phyloP scores from a whole-genome alignment of 2,113 vertebrate genomes.

The Rousettus leschenaultii region DNA sequence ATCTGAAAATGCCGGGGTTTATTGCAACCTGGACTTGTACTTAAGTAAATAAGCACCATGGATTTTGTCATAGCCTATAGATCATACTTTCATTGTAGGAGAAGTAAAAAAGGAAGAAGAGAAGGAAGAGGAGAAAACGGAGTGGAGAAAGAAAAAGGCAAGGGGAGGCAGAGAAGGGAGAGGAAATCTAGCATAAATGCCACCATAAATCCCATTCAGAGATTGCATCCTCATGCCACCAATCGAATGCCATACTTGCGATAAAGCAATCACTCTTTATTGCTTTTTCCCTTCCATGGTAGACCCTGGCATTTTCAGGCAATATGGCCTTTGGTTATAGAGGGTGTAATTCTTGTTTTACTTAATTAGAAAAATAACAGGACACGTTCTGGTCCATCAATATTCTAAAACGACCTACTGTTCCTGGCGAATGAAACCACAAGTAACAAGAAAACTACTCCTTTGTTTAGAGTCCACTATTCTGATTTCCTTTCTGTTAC shows the following conservation, averaged over 20 bases:
- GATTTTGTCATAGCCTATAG: neutral
- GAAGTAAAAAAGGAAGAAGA: neutral
- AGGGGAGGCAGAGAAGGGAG: neutral
- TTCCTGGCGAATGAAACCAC: neutral
- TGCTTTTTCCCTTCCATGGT: neutral
- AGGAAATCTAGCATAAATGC: neutral
- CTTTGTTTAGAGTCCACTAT: neutral
- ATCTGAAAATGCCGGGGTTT: neutral
- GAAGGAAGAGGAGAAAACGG: neutral
- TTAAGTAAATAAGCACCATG: neutral
- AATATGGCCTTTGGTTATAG: too few relatives aligned
- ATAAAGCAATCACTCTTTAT: neutral
- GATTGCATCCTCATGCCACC: neutral
- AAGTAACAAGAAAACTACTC: neutral
- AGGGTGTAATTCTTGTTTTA: neutral
- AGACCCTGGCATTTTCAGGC: neutral
- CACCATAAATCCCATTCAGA: neutral
- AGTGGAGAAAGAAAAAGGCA: neutral
- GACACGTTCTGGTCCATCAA: neutral
- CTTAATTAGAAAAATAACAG: neutral
- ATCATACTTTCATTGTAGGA: neutral
- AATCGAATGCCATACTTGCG: neutral
- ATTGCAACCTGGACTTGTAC: neutral
- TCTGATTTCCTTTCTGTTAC: neutral
- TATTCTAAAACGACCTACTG: neutral